Percentiles rank a stretch among this genome's conserved stretches.
phyloP scores from a whole-genome alignment of 2,888 invertebrate genomes.

The Belgica antarctica region DNA sequence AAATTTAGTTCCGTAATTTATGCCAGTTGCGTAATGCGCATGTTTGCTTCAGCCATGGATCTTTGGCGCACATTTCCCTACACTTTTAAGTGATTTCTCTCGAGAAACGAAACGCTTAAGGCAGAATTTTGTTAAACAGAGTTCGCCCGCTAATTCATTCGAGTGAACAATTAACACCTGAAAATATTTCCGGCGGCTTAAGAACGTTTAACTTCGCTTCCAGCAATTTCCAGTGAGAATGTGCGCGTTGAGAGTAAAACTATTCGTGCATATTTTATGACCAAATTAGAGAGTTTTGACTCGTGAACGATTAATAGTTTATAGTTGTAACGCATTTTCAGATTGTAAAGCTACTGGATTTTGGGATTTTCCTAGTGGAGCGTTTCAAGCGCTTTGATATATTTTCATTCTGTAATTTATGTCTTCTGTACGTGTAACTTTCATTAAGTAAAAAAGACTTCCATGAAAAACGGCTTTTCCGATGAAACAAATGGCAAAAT shows the following conservation, averaged over 20 bases:
- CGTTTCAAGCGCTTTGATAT: not conserved
- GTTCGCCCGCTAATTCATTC: not conserved
- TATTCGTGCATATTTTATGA: conserved; percentile 1
- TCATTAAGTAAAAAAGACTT: conserved; percentile 34
- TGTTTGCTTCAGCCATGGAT: not conserved
- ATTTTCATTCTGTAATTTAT: conserved; percentile 37
- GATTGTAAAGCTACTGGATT: not conserved
- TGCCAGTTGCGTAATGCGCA: not conserved
- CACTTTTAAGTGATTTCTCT: not conserved
- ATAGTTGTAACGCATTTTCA: not conserved
- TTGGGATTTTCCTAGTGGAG: not conserved
- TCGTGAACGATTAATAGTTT: not conserved
- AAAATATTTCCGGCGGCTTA: not conserved
- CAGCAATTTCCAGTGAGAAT: not conserved
- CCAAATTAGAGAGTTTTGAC: not conserved
- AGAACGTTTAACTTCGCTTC: not conserved
- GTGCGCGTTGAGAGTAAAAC: too few relatives aligned
- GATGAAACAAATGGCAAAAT: conserved; percentile 12
- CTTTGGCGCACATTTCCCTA: not conserved
- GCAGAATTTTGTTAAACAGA: not conserved
- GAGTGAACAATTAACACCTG: not conserved
- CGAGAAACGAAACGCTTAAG: not conserved
- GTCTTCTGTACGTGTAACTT: conserved; percentile 38
- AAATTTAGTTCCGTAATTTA: not conserved
- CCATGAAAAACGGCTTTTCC: conserved; percentile 31